Evolutionary conservation across 2,113 vertebrate genomes (phyloP), one percentile per base, ranked within the genome.

Genomic region (Regulus satrapa): DNA sequence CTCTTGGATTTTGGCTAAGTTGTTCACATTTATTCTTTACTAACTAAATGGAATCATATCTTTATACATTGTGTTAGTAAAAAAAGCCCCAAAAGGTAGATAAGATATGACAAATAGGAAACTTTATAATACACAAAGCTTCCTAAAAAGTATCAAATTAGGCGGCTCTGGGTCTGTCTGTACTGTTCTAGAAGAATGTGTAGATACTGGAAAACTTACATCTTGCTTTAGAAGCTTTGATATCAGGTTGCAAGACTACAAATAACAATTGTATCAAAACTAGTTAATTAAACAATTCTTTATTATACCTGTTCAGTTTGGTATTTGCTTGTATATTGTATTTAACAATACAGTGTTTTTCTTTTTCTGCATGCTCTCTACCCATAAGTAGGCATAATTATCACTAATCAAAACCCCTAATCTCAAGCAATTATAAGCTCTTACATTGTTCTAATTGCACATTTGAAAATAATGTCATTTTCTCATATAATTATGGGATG

Each of bases 391-490:
- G 62, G 43, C 43, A 52, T 92, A 94, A 96, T 93, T 93, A 31
- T 48, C 45, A 56, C 51, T 93, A 94, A 93, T 94, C 82, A 79
- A 83, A 72, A 59, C 82, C 52, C 67, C 63, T 93, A 76, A 95
- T 97, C 88, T 93, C 75, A 80, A 71, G 67, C 88, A 93, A 88
- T 94, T 94, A 68, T 34, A 72, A 86, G 19, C 1, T 84, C 48
- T 96, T 88, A 77, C 55, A 91, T 94, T 94, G 89, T 96, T 95
- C 63, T 93, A 96, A 95, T 96, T 74, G 63, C 54, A 59, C 43
- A n/a, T 88, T 69, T 83, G 18, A 88, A 95, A 93, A 66, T 55
- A 76, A 83, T 74, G 74, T 51, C 24, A 31, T 89, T 94, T 89
- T 76, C 92, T 92, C 34, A 10, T 80, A 25, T 76, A 83, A 96